A percentile compares a stretch with the other conserved stretches of the same genome.
Evolutionary conservation across 1,140 invertebrate genomes (phyloP).

Genomic region (Drosophila parabipectinata): DNA sequence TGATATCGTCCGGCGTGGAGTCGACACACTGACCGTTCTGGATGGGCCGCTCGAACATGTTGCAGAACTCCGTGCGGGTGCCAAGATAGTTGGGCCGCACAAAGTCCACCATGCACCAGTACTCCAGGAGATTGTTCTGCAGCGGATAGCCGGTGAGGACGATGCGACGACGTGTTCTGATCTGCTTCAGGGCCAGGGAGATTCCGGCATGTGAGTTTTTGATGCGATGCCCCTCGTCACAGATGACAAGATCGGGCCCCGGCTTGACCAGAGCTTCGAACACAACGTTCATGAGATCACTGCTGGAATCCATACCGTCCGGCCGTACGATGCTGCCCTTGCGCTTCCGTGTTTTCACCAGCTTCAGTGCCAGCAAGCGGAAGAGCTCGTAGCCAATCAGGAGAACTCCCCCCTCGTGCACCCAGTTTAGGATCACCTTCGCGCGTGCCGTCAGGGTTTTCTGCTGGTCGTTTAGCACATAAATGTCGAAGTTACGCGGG

Average conservation of each 20-base stretch:
- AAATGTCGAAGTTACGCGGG: slow-evolving; percentile 93
- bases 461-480: slow-evolving; percentile 96
- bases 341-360: slow-evolving; percentile 84
- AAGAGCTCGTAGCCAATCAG: slow-evolving; percentile 99
- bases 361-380: slow-evolving; percentile 92
- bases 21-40: slow-evolving; percentile 97
- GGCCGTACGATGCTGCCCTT: slow-evolving; percentile 85
- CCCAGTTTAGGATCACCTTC: slow-evolving; percentile 93
- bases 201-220: slow-evolving; percentile 98
- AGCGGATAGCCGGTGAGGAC: slow-evolving; percentile 97
- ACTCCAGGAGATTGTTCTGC: slow-evolving; percentile 98
- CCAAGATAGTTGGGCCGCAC: slow-evolving; percentile 96
- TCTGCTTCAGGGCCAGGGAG: slow-evolving; percentile 95
- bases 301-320: slow-evolving; percentile 89
- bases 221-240: slow-evolving; percentile 98
- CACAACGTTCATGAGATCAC: slow-evolving; percentile 93
- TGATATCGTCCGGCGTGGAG: slow-evolving; percentile 94
- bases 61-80: slow-evolving; percentile 96
- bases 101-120: slow-evolving; percentile 99
- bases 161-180: slow-evolving; percentile 94
- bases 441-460: slow-evolving; percentile 95
- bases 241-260: slow-evolving; percentile 97
- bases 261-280: slow-evolving; percentile 94
- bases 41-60: slow-evolving; percentile 98
- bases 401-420: slow-evolving; percentile 94